Conservation (phyloP, 2,888 invertebrate genomes). For the Tenthredo distinguenda region DNA sequence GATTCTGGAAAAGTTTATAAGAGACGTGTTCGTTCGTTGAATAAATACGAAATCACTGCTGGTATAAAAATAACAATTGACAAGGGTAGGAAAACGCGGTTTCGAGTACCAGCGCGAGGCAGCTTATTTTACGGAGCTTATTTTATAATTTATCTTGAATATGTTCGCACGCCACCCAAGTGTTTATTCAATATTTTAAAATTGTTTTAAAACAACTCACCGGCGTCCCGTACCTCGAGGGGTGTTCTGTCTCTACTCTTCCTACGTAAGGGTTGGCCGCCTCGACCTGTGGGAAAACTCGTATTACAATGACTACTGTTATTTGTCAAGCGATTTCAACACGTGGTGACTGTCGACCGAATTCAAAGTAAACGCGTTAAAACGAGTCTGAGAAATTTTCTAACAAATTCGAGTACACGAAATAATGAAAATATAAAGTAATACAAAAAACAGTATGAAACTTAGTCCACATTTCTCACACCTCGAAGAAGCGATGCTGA, state of each 20-base stretch:
- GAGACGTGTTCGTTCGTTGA: constrained; percentile 7
- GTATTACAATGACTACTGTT: constrained; percentile 32
- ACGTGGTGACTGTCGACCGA: neutral
- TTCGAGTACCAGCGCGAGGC: neutral
- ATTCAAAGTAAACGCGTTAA: neutral
- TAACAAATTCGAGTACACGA: neutral
- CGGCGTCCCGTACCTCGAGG: neutral
- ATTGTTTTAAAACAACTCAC: constrained; percentile 69
- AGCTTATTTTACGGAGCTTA: constrained; percentile 60
- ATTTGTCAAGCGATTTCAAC: constrained; percentile 25
- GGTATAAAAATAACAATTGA: constrained; percentile 42
- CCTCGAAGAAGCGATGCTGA: neutral
- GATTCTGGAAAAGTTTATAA: neutral
- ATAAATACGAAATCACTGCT: constrained; percentile 22
- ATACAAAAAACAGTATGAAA: too few species aligned
- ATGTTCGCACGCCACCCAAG: constrained; percentile 62
- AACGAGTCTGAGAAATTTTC: neutral
- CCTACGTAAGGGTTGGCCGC: neutral
- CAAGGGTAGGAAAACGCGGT: constrained; percentile 9
- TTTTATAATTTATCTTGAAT: constrained; percentile 68
- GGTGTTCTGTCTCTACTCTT: neutral
- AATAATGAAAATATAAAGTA: neutral
- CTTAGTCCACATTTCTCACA: neutral
- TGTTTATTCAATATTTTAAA: constrained; percentile 70
- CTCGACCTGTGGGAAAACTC: constrained; percentile 44